A percentile compares a stretch with the other conserved stretches of the same genome.
These are phyloP conservation scores for Lanius collurio DNA, from an alignment of 2,113 vertebrate genomes.

Conservation along the genomic window DNA sequence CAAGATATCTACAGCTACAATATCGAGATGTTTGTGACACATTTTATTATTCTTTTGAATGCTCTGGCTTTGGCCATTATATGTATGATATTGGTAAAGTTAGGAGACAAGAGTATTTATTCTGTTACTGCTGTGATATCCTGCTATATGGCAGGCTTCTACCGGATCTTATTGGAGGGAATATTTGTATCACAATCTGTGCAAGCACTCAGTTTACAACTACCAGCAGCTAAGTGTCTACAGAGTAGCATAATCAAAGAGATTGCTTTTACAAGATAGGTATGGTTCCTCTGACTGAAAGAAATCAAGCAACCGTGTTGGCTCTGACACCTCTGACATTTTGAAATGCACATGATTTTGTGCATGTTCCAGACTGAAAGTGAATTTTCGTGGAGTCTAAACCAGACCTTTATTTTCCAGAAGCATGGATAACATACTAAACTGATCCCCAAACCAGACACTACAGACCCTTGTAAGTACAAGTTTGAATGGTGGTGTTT, in stretches of 20 bases:
- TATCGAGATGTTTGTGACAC: neutral
- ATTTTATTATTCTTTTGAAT: neutral
- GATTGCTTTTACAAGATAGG: neutral
- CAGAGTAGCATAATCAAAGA: neutral
- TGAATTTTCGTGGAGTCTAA: neutral
- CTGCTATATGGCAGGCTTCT: neutral
- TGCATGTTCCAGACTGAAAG: neutral
- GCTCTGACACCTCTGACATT: neutral
- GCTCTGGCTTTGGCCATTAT: neutral
- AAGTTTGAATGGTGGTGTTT: neutral
- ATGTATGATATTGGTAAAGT: neutral
- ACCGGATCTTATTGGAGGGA: neutral
- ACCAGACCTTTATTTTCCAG: neutral
- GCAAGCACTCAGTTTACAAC: neutral
- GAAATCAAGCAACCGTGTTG: neutral
- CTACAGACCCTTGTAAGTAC: neutral
- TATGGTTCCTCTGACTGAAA: neutral
- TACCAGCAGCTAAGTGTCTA: neutral
- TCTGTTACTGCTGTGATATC: neutral
- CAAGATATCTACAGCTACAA: neutral
- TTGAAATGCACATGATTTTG: neutral
- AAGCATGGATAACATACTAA: neutral
- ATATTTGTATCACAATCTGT: neutral
- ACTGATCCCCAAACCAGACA: neutral
- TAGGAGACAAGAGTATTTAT: neutral